Conservation (phyloP, 2,113 vertebrate species). For the Dasyprocta punctata region DNA sequence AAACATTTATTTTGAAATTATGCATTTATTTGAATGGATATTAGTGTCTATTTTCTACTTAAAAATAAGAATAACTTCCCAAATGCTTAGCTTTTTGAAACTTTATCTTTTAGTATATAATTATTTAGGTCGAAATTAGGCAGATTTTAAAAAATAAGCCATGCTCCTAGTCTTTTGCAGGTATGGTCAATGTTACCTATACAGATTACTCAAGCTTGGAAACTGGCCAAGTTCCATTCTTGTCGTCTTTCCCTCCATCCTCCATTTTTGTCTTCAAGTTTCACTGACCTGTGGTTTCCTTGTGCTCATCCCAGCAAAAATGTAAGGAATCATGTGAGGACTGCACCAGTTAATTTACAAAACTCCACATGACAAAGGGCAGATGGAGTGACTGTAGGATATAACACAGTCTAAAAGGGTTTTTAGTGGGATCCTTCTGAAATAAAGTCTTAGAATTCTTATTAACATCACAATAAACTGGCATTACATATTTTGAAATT, state of each 20-base stretch:
- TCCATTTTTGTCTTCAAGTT: background rate
- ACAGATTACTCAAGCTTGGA: background rate
- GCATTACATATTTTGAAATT: background rate
- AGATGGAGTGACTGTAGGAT: background rate
- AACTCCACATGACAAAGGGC: background rate
- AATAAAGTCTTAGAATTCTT: background rate
- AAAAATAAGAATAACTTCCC: background rate
- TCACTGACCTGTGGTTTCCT: background rate
- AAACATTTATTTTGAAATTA: background rate
- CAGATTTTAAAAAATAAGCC: background rate
- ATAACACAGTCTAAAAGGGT: background rate
- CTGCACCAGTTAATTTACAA: background rate
- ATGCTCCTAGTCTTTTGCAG: background rate
- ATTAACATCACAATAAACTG: background rate
- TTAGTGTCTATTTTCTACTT: background rate
- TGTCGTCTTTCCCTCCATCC: background rate
- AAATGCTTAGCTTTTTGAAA: background rate
- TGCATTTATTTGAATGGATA: background rate
- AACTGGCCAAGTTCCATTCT: background rate
- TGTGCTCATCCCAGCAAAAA: background rate
- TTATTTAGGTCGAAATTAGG: background rate
- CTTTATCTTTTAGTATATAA: background rate
- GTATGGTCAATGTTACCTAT: too few species aligned
- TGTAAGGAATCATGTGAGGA: background rate
- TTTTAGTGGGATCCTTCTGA: background rate